Evolutionary conservation across 2,797 vertebrate genomes (phyloP).

Genomic region (Graptemys geographica): DNA sequence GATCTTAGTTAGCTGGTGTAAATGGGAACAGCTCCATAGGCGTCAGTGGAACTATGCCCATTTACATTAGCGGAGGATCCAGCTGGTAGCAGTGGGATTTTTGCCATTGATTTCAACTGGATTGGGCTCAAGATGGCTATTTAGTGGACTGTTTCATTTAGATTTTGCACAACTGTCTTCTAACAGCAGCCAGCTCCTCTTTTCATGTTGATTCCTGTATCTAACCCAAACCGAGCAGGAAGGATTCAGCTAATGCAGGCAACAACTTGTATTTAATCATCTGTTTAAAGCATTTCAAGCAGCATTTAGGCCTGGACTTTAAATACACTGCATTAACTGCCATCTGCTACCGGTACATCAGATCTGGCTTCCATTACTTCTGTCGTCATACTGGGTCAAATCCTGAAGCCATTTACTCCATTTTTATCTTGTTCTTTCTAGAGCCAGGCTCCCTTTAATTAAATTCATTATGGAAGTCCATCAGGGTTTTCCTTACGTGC

Average conservation of each 20-base stretch:
- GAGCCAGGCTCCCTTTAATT: background rate
- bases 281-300: slow-evolving; percentile 1
- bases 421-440: background rate
- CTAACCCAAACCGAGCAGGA: background rate
- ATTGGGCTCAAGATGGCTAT: background rate
- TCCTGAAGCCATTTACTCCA: background rate
- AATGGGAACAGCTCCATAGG: no score
- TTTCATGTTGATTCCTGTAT: background rate
- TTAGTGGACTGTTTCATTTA: background rate
- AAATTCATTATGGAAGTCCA: background rate
- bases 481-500: background rate
- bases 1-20: background rate
- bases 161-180: background rate
- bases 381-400: background rate
- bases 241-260: background rate
- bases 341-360: slow-evolving; percentile 21
- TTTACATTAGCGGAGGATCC: background rate
- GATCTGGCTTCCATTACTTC: slow-evolving; percentile 5
- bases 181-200: background rate
- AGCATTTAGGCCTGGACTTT: slow-evolving; percentile 21
- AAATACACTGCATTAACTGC: background rate
- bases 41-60: background rate
- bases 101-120: background rate
- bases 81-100: background rate
- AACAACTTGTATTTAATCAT: slow-evolving; percentile 10